Evolutionary conservation across 2,113 vertebrate genomes (phyloP).

Genomic region (Siphamia tubifer): DNA sequence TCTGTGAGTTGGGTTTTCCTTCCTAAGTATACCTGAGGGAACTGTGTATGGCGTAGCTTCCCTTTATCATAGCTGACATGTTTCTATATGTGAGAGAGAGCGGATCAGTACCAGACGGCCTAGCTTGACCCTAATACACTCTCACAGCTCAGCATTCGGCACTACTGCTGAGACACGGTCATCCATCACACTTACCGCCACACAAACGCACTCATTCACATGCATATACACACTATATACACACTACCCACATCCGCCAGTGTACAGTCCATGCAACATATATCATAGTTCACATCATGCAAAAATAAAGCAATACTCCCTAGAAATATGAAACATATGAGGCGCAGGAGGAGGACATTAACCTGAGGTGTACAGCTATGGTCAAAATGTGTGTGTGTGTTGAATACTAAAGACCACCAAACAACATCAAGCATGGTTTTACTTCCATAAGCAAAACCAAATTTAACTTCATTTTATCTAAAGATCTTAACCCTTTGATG

Average conservation of each 20-base stretch:
- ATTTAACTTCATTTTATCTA: too few relatives aligned
- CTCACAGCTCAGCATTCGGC: neutral
- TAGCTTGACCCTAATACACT: constrained; percentile 10
- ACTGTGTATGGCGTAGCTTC: constrained; percentile 15
- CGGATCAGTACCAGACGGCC: constrained; percentile 8
- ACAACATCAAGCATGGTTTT: too few relatives aligned
- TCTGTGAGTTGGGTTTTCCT: constrained; percentile 54
- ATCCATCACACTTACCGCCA: constrained; percentile 54
- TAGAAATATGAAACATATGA: neutral
- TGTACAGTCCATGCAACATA: neutral
- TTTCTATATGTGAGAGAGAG: constrained; percentile 9
- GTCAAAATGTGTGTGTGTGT: constrained; percentile 17
- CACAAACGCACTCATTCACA: constrained; percentile 11
- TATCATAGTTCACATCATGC: constrained; percentile 2
- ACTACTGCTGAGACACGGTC: constrained; percentile 17
- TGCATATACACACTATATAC: neutral
- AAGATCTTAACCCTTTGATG: too few relatives aligned
- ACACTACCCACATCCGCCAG: neutral
- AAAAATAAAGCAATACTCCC: constrained; percentile 1
- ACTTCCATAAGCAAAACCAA: too few relatives aligned
- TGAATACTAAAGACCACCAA: too few relatives aligned
- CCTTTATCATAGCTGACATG: constrained; percentile 69
- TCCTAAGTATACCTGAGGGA: constrained; percentile 75
- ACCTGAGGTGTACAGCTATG: too few relatives aligned
- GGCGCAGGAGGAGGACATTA: neutral